Evolutionary conservation across 2,113 vertebrate species (phyloP), one percentile per base, ranked within the genome.

Genomic region (Ictidomys tridecemlineatus): DNA sequence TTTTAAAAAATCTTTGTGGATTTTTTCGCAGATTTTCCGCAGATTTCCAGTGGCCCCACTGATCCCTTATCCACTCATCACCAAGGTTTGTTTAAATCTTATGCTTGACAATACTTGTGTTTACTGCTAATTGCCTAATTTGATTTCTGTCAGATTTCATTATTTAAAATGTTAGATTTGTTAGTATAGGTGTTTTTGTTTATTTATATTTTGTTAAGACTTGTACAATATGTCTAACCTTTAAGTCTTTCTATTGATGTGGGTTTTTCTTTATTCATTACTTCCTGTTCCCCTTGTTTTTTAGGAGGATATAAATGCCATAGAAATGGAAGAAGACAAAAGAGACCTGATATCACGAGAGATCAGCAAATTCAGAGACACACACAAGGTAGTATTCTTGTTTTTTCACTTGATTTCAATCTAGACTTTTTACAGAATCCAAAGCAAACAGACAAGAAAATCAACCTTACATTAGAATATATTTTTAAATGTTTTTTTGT

Each of bases 341-440:
- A 99, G 99, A 99, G 99, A 99, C 99, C 99, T 99, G 99, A 99
- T 99, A 99, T 99, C 99, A 97, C 99, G 99, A 99, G 99, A 99
- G 99, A 99, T 99, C 99, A 99, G 99, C 99, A 99, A 99, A 99
- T 99, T 99, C 98, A 99, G 99, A 97, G 99, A 99, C 98, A 99
- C 99, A 96, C 99, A 99, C 99, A 99, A 99, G 99, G 99, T 99
- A 99, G 99, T 99, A 99, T 98, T 99, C 98, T 99, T 99, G 91
- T 97, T 98, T 98, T 98, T 98, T 97, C 97, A 74, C 94, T 98
- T 98, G 89, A 98, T 98, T 98, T 98, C 98, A 98, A 93, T 98
- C 98, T 98, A 99, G 98, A 96, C 98, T 98, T 99, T 98, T 99
- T 99, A 97, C 98, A 98, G 98, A 99, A 97, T 98, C 98, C 97